These are phyloP conservation scores for Pseudococcus viburni DNA, from an alignment of 2,888 invertebrate genomes.

Conservation along the genomic window DNA sequence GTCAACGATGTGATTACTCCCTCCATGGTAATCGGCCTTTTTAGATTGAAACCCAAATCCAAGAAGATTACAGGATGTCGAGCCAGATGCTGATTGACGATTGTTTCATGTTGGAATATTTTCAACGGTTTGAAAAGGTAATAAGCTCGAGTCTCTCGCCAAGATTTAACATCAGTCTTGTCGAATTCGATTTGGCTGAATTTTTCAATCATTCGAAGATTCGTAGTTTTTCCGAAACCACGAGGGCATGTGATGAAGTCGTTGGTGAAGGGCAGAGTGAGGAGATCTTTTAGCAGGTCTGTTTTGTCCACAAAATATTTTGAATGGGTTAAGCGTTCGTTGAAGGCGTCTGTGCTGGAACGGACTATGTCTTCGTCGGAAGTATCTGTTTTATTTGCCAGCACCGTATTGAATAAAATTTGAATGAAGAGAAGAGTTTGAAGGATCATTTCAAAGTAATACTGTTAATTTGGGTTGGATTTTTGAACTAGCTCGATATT, in stretches of 20 bases:
- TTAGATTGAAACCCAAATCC: neutral
- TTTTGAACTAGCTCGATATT: no score
- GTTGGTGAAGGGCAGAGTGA: neutral
- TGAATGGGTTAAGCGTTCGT: neutral
- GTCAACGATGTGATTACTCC: neutral
- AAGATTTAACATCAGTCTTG: neutral
- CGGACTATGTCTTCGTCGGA: neutral
- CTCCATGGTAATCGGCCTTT: neutral
- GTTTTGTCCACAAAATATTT: neutral
- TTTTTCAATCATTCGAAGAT: constrained; percentile 16
- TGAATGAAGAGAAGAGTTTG: neutral
- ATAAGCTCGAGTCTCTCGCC: neutral
- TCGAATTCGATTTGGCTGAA: constrained; percentile 32
- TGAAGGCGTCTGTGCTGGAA: neutral
- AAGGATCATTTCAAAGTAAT: neutral
- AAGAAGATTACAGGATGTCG: constrained; percentile 1
- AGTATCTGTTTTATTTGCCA: neutral
- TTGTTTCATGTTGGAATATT: neutral
- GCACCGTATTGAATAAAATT: neutral
- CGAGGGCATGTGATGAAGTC: constrained; percentile 8
- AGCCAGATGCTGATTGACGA: neutral
- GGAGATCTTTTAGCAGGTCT: neutral
- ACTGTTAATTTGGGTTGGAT: neutral
- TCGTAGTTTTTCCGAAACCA: constrained; percentile 1
- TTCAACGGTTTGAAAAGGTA: neutral